These are phyloP conservation scores for Cichladusa arquata DNA, from an alignment of 2,113 vertebrate genomes.

Conservation along the genomic window DNA sequence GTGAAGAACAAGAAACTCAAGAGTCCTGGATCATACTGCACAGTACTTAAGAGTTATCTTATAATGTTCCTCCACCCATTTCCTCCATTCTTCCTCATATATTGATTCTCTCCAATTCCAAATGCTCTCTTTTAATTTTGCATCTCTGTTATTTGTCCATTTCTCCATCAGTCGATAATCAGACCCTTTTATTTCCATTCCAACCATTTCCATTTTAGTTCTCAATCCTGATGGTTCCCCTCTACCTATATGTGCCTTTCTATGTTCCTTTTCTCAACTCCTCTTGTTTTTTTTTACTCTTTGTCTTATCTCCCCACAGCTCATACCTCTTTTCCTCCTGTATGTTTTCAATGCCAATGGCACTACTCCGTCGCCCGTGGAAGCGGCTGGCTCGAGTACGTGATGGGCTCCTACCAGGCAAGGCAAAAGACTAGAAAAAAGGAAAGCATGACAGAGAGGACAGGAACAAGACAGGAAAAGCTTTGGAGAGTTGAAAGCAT, in stretches of 20 bases:
- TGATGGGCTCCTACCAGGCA: constrained; percentile 70
- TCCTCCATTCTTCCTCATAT: background rate
- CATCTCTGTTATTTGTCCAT: background rate
- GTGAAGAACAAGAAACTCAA: background rate
- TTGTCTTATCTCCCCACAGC: background rate
- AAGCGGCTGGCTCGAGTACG: constrained; percentile 69
- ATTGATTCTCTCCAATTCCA: background rate
- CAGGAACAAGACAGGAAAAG: background rate
- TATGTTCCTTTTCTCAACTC: background rate
- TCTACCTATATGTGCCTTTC: background rate
- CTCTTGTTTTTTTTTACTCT: background rate
- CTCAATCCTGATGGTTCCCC: background rate
- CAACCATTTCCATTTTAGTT: background rate
- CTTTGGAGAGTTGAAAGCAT: background rate
- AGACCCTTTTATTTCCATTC: background rate
- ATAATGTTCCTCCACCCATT: background rate
- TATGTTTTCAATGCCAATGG: constrained; percentile 92
- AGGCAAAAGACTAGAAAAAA: constrained; percentile 71
- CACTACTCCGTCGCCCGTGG: constrained; percentile 86
- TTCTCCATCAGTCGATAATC: background rate
- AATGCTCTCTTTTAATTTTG: background rate
- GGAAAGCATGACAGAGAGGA: constrained; percentile 14
- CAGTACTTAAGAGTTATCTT: background rate
- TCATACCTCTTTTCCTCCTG: constrained; percentile 90
- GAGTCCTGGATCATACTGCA: background rate